Evolutionary conservation across 2,888 invertebrate species (phyloP).

Genomic region (Plagodis pulveraria): DNA sequence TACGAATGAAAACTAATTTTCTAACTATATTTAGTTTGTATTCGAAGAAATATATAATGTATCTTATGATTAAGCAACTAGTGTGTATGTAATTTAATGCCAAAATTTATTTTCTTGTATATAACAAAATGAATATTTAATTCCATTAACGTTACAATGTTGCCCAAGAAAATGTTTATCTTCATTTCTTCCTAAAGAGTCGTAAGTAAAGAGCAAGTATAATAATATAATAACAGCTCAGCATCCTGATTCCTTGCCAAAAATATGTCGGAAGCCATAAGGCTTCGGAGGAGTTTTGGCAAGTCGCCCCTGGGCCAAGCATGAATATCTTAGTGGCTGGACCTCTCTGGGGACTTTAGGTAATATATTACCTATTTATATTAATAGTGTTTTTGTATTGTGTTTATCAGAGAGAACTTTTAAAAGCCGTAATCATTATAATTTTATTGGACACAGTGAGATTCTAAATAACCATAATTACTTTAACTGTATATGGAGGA

Average conservation of each 20-base stretch:
- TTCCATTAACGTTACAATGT: no score
- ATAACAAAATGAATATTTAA: no score
- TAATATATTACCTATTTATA: conserved; percentile 9
- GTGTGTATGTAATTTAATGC: no score
- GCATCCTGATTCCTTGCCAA: conserved; percentile 30
- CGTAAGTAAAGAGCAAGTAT: conserved; percentile 1
- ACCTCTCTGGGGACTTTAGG: conserved; percentile 27
- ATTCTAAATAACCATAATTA: no score
- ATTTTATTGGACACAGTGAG: background rate
- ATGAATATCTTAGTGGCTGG: conserved; percentile 36
- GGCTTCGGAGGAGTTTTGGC: conserved; percentile 32
- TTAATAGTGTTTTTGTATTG: background rate
- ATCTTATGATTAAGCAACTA: no score
- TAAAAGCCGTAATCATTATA: background rate
- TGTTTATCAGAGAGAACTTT: background rate
- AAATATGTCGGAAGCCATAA: conserved; percentile 26
- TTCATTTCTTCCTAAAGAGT: background rate
- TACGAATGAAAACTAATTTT: no score
- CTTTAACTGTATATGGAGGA: no score
- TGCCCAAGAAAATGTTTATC: no score
- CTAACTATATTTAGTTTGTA: no score
- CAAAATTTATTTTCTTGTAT: no score
- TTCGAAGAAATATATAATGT: no score
- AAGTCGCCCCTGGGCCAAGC: conserved; percentile 28
- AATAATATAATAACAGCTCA: conserved; percentile 21